Evolutionary conservation across 2,797 vertebrate species (phyloP).

Genomic region (Numenius phaeopus): DNA sequence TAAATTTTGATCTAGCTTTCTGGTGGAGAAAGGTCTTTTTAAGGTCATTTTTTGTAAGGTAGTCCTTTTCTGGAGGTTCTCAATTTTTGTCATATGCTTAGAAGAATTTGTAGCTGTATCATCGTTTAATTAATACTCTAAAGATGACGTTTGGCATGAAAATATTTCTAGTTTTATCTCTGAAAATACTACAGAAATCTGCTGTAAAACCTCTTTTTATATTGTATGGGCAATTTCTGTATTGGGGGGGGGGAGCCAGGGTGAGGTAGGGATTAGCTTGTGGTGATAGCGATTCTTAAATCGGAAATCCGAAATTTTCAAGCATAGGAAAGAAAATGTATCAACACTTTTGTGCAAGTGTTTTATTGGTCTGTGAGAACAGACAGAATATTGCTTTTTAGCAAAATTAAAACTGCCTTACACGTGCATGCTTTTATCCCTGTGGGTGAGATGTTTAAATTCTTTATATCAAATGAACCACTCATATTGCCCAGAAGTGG

Average conservation of each 20-base stretch:
- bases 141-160: background rate
- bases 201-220: background rate
- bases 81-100: background rate
- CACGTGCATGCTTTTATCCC: background rate
- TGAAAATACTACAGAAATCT: background rate
- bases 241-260: background rate
- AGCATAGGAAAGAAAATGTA: background rate
- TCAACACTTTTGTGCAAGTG: background rate
- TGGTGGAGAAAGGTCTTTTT: background rate
- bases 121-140: background rate
- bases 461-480: background rate
- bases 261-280: background rate
- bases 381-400: background rate
- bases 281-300: rapidly evolving
- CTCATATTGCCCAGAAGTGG: background rate
- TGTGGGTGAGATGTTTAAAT: background rate
- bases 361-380: background rate
- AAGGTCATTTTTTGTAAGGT: background rate
- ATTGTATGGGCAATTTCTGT: background rate
- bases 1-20: background rate
- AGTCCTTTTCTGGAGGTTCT: background rate
- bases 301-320: background rate
- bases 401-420: background rate
- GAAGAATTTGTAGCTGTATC: background rate
- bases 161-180: background rate